These are phyloP conservation scores for Temnothorax ravouxi DNA, from an alignment of 2,888 invertebrate genomes.

Conservation along the genomic window DNA sequence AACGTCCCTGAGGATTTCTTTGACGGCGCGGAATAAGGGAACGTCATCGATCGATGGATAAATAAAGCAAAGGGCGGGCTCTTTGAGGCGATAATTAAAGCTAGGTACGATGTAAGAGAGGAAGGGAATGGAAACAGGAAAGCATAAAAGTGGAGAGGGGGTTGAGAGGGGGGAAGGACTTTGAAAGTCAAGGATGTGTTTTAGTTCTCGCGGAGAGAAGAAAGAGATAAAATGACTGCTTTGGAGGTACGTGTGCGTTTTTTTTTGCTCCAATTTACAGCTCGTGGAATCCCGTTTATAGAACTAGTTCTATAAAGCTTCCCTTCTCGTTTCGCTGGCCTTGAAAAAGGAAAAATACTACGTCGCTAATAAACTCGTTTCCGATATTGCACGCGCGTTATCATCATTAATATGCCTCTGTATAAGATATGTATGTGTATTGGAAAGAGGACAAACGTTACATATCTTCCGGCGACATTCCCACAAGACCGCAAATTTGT, in stretches of 20 bases:
- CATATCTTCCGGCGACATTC: not conserved
- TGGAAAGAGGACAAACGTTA: not conserved
- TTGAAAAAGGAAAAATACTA: slow-evolving; percentile 25
- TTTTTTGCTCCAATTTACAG: slow-evolving; percentile 60
- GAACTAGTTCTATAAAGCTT: slow-evolving; percentile 39
- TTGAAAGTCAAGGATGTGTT: slow-evolving; percentile 56
- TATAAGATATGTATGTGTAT: not conserved
- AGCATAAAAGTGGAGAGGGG: not conserved
- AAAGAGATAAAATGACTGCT: slow-evolving; percentile 32
- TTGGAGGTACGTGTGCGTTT: slow-evolving; percentile 35
- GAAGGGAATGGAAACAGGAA: not conserved
- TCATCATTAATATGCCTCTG: not conserved
- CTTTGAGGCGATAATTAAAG: slow-evolving; percentile 57
- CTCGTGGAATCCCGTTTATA: slow-evolving; percentile 65
- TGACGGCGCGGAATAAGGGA: slow-evolving; percentile 37
- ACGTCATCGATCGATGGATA: slow-evolving; percentile 53
- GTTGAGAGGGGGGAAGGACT: not conserved
- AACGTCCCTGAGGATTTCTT: slow-evolving; percentile 47
- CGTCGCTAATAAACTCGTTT: slow-evolving; percentile 29
- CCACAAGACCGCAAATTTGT: not conserved
- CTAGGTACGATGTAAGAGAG: slow-evolving; percentile 44
- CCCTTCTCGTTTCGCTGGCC: slow-evolving; percentile 5
- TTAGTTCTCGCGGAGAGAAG: slow-evolving; percentile 41
- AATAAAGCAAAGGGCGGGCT: slow-evolving; percentile 40
- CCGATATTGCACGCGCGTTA: slow-evolving; percentile 4